phyloP scores from a whole-genome alignment of 2,113 vertebrate genomes.

The Calonectris borealis region DNA sequence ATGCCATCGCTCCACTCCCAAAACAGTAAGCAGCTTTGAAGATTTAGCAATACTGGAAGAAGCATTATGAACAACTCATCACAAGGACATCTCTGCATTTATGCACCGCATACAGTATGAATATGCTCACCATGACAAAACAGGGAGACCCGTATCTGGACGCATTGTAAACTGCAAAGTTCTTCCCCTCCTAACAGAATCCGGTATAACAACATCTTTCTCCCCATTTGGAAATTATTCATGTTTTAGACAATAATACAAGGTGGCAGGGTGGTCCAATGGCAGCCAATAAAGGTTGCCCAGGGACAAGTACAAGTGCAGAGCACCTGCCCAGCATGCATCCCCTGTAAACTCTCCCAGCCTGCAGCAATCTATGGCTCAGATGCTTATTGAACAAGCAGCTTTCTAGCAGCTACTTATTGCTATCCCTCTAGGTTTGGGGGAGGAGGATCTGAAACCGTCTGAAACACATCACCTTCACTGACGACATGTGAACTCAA shows the following conservation, averaged over 20 bases:
- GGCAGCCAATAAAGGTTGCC: not conserved
- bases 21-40: not conserved
- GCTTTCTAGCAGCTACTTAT: not conserved
- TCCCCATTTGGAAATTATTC: not conserved
- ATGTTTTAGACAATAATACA: not conserved
- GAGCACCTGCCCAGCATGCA: not conserved
- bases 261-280: not conserved
- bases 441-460: not conserved
- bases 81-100: not conserved
- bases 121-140: not conserved
- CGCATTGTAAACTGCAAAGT: not conserved
- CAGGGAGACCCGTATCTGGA: not conserved
- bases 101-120: not conserved
- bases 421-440: not conserved
- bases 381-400: not conserved
- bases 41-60: not conserved
- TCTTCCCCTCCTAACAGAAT: not conserved
- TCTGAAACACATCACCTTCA: not conserved
- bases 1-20: accelerated
- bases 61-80: not conserved
- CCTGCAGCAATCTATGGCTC: not conserved
- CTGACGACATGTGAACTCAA: accelerated
- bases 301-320: not conserved
- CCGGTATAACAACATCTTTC: not conserved
- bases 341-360: not conserved